Evolutionary conservation across 2,888 invertebrate species (phyloP).

Genomic region (Meandrusa payeni): DNA sequence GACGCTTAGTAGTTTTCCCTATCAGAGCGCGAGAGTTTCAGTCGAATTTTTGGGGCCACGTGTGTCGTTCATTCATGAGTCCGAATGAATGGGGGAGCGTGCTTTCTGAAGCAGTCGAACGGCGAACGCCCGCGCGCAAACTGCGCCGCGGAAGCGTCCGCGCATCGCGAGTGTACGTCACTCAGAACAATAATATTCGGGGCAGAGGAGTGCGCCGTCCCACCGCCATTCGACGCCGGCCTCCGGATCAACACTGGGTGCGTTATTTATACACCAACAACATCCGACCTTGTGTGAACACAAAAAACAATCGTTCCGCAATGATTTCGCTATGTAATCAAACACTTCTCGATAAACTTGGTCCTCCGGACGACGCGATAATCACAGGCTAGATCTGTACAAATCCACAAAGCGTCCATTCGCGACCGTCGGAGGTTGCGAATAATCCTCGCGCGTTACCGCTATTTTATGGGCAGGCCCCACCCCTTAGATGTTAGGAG

Average conservation of each 20-base stretch:
- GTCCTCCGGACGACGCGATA: too few relatives aligned
- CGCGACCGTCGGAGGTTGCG: too few relatives aligned
- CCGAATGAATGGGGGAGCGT: conserved; percentile 62
- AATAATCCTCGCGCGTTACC: too few relatives aligned
- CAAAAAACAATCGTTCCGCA: conserved; percentile 2
- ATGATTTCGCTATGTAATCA: too few relatives aligned
- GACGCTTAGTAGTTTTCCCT: conserved; percentile 25
- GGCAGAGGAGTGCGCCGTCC: conserved; percentile 30
- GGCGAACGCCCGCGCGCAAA: conserved; percentile 64
- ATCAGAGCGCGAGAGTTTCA: conserved; percentile 42
- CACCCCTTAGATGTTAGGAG: too few relatives aligned
- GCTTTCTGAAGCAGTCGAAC: conserved; percentile 58
- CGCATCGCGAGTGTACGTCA: conserved; percentile 44
- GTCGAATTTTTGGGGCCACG: conserved; percentile 61
- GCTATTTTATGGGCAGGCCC: too few relatives aligned
- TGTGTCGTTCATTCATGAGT: conserved; percentile 70
- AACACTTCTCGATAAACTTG: too few relatives aligned
- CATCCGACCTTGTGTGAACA: conserved; percentile 49
- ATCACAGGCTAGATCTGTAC: too few relatives aligned
- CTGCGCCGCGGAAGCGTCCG: conserved; percentile 46
- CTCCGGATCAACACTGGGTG: conserved; percentile 57
- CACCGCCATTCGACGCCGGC: conserved; percentile 43
- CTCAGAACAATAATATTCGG: conserved; percentile 7
- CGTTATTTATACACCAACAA: conserved; percentile 55
- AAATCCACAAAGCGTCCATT: too few relatives aligned